phyloP scores from a whole-genome alignment of 2,113 vertebrate species.

The Solea solea region DNA sequence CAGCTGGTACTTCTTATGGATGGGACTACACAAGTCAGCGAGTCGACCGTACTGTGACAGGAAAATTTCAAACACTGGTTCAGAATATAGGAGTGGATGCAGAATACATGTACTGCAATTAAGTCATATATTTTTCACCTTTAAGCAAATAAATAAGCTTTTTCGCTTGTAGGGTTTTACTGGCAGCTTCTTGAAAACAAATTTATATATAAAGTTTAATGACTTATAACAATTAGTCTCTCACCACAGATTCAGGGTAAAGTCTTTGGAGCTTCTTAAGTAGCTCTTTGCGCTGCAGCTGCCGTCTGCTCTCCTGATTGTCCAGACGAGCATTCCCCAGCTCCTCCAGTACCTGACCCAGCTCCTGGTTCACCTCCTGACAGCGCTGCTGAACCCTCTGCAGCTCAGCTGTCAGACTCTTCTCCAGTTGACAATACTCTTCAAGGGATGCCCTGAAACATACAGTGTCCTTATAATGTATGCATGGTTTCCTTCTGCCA shows the following conservation, averaged over 20 bases:
- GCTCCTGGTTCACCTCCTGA: conserved; percentile 84
- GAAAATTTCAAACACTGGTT: not conserved
- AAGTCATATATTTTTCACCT: not conserved
- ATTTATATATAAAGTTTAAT: not conserved
- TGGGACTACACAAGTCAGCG: conserved; percentile 91
- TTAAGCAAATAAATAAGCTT: not conserved
- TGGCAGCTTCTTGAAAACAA: conserved; percentile 1
- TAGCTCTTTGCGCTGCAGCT: conserved; percentile 86
- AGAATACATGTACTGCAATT: not conserved
- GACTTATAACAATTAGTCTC: not conserved
- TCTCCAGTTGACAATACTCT: conserved; percentile 81
- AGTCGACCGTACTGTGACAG: conserved; percentile 89
- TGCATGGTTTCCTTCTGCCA: not conserved
- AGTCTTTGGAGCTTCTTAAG: conserved; percentile 87
- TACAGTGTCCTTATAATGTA: not conserved
- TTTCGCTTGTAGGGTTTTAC: conserved; percentile 2
- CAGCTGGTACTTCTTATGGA: conserved; percentile 95
- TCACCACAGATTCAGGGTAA: conserved; percentile 90
- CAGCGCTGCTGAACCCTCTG: conserved; percentile 74
- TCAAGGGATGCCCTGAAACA: conserved; percentile 80
- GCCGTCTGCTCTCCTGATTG: conserved; percentile 85
- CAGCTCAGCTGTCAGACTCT: conserved; percentile 80
- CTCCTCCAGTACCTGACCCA: conserved; percentile 81
- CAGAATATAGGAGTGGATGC: not conserved
- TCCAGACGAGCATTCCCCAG: conserved; percentile 88